Percentiles rank a stretch among this genome's conserved stretches.
These are phyloP conservation scores for Seladonia tumulorum DNA, from an alignment of 2,888 invertebrate genomes.

Conservation along the genomic window DNA sequence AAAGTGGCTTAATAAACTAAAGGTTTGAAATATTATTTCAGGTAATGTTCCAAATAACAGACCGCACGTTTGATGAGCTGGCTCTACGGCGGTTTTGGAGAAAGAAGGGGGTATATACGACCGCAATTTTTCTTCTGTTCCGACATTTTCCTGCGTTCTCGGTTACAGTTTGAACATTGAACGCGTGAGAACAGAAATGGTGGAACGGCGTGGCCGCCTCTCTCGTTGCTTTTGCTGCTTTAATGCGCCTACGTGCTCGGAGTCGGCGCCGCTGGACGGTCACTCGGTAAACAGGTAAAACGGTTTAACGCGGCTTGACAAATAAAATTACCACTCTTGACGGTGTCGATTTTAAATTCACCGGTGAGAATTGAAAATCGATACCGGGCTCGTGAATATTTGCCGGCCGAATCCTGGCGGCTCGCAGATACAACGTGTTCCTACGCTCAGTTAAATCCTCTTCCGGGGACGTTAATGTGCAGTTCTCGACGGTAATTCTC, in stretches of 20 bases:
- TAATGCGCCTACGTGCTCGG: conserved; percentile 37
- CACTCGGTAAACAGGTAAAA: conserved; percentile 32
- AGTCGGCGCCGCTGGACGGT: background rate
- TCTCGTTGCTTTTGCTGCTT: conserved; percentile 29
- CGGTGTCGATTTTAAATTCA: conserved; percentile 20
- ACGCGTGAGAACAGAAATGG: conserved; percentile 10
- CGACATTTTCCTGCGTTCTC: too few species aligned
- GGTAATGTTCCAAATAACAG: too few species aligned
- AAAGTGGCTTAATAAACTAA: too few species aligned
- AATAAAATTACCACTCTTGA: conserved; percentile 33
- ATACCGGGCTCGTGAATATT: conserved; percentile 9
- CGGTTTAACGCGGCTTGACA: conserved; percentile 37
- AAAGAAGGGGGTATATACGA: too few species aligned
- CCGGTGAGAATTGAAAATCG: conserved; percentile 9
- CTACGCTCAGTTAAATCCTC: conserved; percentile 24
- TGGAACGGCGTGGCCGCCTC: background rate
- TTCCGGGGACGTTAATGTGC: background rate
- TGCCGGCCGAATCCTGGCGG: background rate
- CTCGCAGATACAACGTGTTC: background rate
- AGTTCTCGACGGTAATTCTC: background rate
- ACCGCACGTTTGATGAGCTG: too few species aligned
- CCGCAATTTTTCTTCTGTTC: background rate
- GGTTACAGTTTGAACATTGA: background rate
- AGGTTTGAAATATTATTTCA: too few species aligned
- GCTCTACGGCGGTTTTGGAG: too few species aligned